phyloP scores from a whole-genome alignment of 2,113 vertebrate species.

The Menura novaehollandiae region DNA sequence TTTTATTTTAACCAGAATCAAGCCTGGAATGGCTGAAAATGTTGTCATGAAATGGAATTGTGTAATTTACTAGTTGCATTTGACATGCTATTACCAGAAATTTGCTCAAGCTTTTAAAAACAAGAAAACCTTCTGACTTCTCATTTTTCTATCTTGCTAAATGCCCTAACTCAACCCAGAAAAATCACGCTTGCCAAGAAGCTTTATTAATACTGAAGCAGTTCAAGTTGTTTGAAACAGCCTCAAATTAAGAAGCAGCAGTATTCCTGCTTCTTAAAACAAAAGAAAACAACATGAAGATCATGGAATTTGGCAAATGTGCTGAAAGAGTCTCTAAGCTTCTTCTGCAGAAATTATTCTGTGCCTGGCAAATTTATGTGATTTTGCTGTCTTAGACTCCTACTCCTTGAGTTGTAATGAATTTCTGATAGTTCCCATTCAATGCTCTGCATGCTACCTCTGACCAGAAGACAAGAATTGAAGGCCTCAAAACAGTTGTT shows the following conservation, averaged over 20 bases:
- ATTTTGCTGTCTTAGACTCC: neutral
- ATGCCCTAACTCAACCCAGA: neutral
- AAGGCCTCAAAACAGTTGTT: neutral
- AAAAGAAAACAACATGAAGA: neutral
- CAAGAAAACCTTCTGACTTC: neutral
- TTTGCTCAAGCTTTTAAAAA: constrained; percentile 16
- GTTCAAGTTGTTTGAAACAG: neutral
- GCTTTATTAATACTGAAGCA: neutral
- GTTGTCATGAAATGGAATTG: neutral
- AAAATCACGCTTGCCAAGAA: neutral
- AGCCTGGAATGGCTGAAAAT: neutral
- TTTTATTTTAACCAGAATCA: neutral
- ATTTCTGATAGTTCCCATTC: neutral
- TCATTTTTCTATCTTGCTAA: neutral
- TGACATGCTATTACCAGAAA: neutral
- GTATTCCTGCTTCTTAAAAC: neutral
- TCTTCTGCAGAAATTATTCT: neutral
- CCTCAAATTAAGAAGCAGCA: neutral
- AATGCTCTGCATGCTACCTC: neutral
- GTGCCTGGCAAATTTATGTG: neutral
- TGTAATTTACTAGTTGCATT: neutral
- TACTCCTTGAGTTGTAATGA: neutral
- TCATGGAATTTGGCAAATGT: neutral
- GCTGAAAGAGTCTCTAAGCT: neutral
- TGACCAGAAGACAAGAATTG: neutral